Base-by-base conservation (phyloP, 2,797 vertebrate species). In the Chelidonichthys spinosus region DNA sequence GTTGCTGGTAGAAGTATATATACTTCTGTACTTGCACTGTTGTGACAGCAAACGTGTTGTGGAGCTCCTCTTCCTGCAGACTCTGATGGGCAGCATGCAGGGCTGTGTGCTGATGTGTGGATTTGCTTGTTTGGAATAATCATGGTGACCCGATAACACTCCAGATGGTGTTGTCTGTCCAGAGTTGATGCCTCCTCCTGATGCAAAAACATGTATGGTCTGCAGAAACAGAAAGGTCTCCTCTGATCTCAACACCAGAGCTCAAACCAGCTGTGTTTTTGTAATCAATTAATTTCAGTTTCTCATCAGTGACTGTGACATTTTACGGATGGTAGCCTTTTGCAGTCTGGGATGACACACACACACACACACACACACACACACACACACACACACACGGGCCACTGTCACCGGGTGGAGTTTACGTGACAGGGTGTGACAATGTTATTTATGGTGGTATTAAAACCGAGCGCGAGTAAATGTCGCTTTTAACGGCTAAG, bases 391-490 rank as follows among this genome's bases (percentile, higher is more conserved):
- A 25, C 25, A 25, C 25, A 25, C 25, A 25, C 25, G 2, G 25
- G 25, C 25, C 70, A 37, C 83, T 37, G 40, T 75, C 79, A 54
- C 66, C 3, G 73, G 78, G 74, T 65, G 39, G 76, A 81, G 84
- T 83, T 85, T 80, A 88, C 74, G 73, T 86, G 89, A 85, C 85
- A 72, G 90, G 75, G 83, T 88, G 88, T 89, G 89, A 88, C 88
- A 66, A 15, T 66, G 83, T 93, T 91, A 91, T 93, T 92, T 91
- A 92, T 89, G 86, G 85, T 0, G 58, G 73, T 62, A 88, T 92
- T 92, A 91, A 91, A 90, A 81, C 72, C 4, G 64, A 83, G 85
- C 72, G 75, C 61, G 33, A 72, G 84, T 81, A 85, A 88, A 87
- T 86, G 76, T 47, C 66, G 17, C 69, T 82, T 76, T 76, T 73